Conservation (phyloP, 2,888 invertebrate genomes). For the Apeira syringaria region DNA sequence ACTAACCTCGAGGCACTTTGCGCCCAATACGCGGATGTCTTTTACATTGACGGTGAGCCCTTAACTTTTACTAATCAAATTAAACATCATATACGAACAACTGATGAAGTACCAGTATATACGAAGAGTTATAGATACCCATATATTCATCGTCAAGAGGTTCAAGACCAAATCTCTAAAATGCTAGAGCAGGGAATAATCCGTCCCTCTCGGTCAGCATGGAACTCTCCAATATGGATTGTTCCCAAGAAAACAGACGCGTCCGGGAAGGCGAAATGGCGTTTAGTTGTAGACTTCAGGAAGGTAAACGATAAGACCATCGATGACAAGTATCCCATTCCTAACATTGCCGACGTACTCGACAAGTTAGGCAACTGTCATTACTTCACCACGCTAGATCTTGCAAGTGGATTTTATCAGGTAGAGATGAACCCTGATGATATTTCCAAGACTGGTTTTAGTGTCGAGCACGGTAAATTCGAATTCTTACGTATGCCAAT, state of each 20-base stretch:
- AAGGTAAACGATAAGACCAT: slow-evolving; percentile 15
- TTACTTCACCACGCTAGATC: too few relatives aligned
- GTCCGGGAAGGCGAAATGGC: too few relatives aligned
- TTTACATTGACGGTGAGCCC: slow-evolving; percentile 25
- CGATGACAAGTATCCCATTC: slow-evolving; percentile 12
- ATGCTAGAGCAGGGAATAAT: slow-evolving; percentile 21
- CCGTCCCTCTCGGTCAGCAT: too few relatives aligned
- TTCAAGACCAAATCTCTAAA: slow-evolving; percentile 11
- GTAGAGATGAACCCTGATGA: too few relatives aligned
- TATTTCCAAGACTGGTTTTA: too few relatives aligned
- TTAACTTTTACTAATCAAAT: slow-evolving; percentile 17
- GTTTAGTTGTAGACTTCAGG: too few relatives aligned
- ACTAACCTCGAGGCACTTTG: slow-evolving; percentile 29
- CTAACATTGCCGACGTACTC: slow-evolving; percentile 1
- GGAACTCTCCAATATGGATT: too few relatives aligned
- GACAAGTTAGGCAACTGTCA: too few relatives aligned
- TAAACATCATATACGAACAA: slow-evolving; percentile 15
- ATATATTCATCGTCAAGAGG: slow-evolving; percentile 17
- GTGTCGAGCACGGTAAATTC: slow-evolving; percentile 35
- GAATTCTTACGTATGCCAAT: too few relatives aligned
- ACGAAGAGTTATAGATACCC: slow-evolving; percentile 22
- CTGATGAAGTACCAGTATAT: slow-evolving; percentile 16
- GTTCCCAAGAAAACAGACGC: too few relatives aligned
- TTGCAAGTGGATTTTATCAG: too few relatives aligned
- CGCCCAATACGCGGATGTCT: slow-evolving; percentile 29